These are phyloP conservation scores for Nemapogon koenigi DNA, from an alignment of 2,888 invertebrate genomes.

Conservation along the genomic window DNA sequence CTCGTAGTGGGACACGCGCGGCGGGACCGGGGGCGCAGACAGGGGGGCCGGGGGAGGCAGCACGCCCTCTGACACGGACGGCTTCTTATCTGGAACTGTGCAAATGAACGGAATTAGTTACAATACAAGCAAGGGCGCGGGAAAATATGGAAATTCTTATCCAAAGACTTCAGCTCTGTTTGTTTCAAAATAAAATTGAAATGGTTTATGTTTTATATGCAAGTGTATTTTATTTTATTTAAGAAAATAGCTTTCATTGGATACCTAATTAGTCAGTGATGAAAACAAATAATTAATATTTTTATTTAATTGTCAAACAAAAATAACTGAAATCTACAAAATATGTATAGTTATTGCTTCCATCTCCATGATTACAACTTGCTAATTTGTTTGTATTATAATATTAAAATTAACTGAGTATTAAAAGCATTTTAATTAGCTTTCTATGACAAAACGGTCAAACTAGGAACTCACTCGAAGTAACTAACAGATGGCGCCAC, in stretches of 20 bases:
- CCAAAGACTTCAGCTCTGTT: no score
- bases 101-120: neutral
- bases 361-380: no score
- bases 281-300: neutral
- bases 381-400: no score
- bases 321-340: neutral
- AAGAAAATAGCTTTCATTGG: neutral
- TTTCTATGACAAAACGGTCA: no score
- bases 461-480: no score
- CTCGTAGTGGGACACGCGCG: neutral
- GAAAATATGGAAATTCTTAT: no score
- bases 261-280: neutral
- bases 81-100: conserved; percentile 42
- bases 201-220: neutral
- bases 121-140: no score
- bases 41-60: conserved; percentile 34
- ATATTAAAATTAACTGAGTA: no score
- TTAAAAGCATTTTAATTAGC: no score
- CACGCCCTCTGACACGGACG: conserved; percentile 53
- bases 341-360: no score
- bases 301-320: neutral
- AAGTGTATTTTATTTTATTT: neutral
- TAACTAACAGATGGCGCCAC: no score
- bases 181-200: neutral
- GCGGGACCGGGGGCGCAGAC: conserved; percentile 22